Evolutionary conservation across 1,140 invertebrate species (phyloP).

Genomic region (Reticulitermes speratus): DNA sequence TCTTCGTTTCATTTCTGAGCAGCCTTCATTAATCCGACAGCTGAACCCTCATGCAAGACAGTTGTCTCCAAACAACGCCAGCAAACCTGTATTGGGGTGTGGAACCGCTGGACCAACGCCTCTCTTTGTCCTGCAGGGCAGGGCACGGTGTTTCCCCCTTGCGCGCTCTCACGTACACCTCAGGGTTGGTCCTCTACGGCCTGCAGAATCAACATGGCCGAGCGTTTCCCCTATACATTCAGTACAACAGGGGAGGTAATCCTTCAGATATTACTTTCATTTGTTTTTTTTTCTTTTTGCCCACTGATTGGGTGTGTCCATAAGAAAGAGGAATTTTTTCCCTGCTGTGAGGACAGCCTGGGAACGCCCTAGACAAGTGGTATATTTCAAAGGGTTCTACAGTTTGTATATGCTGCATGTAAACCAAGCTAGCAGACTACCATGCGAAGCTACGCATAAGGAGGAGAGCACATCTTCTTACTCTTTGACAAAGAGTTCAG

Average conservation of each 20-base stretch:
- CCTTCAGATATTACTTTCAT: not conserved
- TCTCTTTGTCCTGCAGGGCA: not conserved
- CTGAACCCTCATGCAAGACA: no score
- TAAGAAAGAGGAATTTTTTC: not conserved
- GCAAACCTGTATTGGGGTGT: conserved; percentile 14
- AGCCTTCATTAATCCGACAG: not conserved
- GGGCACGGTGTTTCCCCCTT: not conserved
- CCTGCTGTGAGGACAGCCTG: not conserved
- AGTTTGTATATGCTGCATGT: not conserved
- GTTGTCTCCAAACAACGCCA: not conserved
- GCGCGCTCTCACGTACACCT: not conserved
- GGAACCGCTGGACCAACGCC: not conserved
- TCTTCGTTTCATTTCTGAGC: not conserved
- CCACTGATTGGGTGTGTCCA: not conserved
- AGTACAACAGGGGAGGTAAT: not conserved
- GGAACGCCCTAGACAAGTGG: not conserved
- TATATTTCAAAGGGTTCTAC: not conserved
- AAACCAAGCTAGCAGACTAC: not conserved
- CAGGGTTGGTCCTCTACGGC: not conserved
- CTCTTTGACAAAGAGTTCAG: not conserved
- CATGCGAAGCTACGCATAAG: not conserved
- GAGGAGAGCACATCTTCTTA: not conserved
- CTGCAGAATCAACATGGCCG: not conserved
- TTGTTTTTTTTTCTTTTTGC: not conserved
- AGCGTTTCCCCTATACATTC: not conserved